These are phyloP conservation scores for Paraplagusia blochii DNA, from an alignment of 2,113 vertebrate genomes.

Conservation along the genomic window DNA sequence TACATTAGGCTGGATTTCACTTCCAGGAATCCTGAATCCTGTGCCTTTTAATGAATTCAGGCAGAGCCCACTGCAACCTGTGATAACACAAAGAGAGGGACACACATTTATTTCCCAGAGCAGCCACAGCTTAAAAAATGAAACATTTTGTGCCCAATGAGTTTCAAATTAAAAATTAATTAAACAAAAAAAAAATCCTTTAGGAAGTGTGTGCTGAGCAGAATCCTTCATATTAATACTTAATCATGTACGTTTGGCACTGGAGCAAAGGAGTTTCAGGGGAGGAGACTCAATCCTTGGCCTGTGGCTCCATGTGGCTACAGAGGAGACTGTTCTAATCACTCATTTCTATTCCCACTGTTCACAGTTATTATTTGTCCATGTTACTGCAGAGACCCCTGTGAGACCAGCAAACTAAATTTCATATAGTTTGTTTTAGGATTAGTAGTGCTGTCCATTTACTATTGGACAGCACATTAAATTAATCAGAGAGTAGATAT, in stretches of 20 bases:
- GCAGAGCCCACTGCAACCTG: too few species aligned
- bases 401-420: constrained; percentile 34
- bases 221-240: neutral
- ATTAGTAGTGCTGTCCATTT: too few species aligned
- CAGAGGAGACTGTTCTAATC: constrained; percentile 6
- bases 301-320: constrained; percentile 8
- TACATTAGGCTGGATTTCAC: too few species aligned
- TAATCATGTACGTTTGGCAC: constrained; percentile 15
- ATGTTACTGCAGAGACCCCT: constrained; percentile 14
- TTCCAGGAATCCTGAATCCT: too few species aligned
- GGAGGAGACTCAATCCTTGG: constrained; percentile 28
- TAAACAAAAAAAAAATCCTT: neutral
- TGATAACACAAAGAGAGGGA: too few species aligned
- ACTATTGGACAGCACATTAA: too few species aligned
- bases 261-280: constrained; percentile 8
- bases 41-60: too few species aligned
- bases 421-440: constrained; percentile 35
- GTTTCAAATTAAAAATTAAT: constrained; percentile 1
- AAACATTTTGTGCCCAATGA: constrained; percentile 6
- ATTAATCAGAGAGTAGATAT: too few species aligned
- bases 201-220: neutral
- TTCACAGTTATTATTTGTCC: constrained; percentile 39
- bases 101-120: constrained; percentile 20
- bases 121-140: constrained; percentile 4
- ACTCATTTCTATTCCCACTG: constrained; percentile 26